These are phyloP conservation scores for Rhinoraja longicauda DNA, from an alignment of 2,797 vertebrate genomes.

Conservation along the genomic window DNA sequence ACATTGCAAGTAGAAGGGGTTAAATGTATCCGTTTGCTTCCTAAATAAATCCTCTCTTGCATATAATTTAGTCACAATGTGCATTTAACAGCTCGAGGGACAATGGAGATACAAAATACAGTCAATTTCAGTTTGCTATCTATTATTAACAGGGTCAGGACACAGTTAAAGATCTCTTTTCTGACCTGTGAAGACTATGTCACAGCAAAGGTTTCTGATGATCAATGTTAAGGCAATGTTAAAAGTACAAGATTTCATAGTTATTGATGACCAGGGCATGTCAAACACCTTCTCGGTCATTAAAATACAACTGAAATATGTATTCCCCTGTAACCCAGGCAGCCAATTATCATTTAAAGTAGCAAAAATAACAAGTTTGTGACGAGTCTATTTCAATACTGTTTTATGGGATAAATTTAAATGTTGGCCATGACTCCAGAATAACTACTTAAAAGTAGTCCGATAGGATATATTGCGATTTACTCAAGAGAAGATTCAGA, in stretches of 20 bases:
- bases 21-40: not conserved
- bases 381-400: not conserved
- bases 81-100: not conserved
- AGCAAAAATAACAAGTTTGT: not conserved
- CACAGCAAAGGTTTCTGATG: not conserved
- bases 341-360: not conserved
- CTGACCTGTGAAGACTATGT: not conserved
- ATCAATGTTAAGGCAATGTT: not conserved
- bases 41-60: not conserved
- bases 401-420: not conserved
- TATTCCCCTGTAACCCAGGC: not conserved
- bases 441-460: not conserved
- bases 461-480: not conserved
- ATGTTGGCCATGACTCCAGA: not conserved
- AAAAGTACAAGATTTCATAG: not conserved
- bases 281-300: not conserved
- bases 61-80: not conserved
- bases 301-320: not conserved
- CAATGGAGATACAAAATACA: not conserved
- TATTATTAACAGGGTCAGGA: not conserved
- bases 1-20: not conserved
- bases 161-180: not conserved
- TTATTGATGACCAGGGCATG: not conserved
- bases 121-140: not conserved
- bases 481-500: not conserved